Evolutionary conservation across 2,113 vertebrate genomes (phyloP).

Genomic region (Myotis brandtii): DNA sequence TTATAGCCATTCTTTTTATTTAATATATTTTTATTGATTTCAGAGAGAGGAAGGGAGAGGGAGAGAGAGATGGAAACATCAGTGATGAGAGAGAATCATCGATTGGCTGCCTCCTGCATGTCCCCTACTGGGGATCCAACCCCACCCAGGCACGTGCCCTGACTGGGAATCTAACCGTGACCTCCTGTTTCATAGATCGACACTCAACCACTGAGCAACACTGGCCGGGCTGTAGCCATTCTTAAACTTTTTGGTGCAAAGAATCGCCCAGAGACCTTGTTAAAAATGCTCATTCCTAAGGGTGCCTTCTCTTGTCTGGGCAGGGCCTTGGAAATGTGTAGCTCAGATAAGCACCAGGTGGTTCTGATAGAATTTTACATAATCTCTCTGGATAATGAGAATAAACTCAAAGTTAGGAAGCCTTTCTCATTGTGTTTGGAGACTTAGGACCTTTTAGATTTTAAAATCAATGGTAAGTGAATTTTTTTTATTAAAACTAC

Average conservation of each 20-base stretch:
- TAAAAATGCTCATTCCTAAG: not conserved
- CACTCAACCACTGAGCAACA: too few relatives aligned
- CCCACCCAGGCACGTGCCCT: too few relatives aligned
- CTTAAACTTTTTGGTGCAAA: not conserved
- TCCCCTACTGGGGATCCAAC: too few relatives aligned
- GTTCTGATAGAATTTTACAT: not conserved
- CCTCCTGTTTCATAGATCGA: too few relatives aligned
- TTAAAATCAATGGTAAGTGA: not conserved
- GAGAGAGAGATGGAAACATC: too few relatives aligned
- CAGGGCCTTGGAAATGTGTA: not conserved
- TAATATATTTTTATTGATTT: too few relatives aligned
- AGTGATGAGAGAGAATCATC: too few relatives aligned
- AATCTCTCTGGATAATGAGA: not conserved
- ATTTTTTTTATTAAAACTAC: not conserved
- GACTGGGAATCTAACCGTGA: too few relatives aligned
- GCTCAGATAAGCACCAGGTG: not conserved
- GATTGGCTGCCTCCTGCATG: too few relatives aligned
- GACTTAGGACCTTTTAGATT: not conserved
- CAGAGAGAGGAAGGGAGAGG: too few relatives aligned
- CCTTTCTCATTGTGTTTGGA: not conserved
- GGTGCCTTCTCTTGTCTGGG: not conserved
- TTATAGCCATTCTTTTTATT: not conserved
- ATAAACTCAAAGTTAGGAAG: not conserved
- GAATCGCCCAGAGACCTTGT: not conserved
- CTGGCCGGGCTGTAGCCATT: not conserved